Conservation (phyloP, 2,888 invertebrate species). For the Dascillus cervinus region DNA sequence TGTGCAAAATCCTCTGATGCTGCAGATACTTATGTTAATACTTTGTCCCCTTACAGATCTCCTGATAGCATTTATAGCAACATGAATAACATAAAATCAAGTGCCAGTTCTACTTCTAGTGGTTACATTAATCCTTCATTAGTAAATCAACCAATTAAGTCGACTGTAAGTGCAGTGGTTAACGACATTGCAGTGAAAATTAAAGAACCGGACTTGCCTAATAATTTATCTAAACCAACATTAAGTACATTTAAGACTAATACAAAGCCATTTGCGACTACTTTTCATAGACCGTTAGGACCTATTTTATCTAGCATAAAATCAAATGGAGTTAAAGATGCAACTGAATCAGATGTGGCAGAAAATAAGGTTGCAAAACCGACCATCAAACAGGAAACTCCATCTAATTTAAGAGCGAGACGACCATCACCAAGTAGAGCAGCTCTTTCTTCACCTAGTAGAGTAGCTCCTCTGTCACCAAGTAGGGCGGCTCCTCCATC, state of each 20-base stretch:
- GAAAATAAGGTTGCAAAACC: slow-evolving; percentile 13
- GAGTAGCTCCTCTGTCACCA: slow-evolving; percentile 19
- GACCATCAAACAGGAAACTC: slow-evolving; percentile 33
- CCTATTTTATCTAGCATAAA: slow-evolving; percentile 24
- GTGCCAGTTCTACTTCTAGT: slow-evolving; percentile 56
- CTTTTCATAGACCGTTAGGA: slow-evolving; percentile 24
- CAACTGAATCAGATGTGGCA: slow-evolving; percentile 12
- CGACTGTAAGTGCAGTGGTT: slow-evolving; percentile 16
- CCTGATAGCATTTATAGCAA: slow-evolving; percentile 59
- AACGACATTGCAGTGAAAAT: slow-evolving; percentile 10
- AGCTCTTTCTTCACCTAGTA: slow-evolving; percentile 17
- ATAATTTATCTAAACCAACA: slow-evolving; percentile 18
- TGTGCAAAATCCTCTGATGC: slow-evolving; percentile 27
- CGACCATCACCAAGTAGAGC: slow-evolving; percentile 34
- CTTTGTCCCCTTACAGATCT: slow-evolving; percentile 49
- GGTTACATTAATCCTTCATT: slow-evolving; percentile 68
- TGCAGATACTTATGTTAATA: slow-evolving; percentile 53
- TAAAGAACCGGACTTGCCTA: too few species aligned
- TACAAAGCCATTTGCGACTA: slow-evolving; percentile 17
- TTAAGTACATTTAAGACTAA: slow-evolving; percentile 30
- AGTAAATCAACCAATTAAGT: slow-evolving; percentile 54
- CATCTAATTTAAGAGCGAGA: slow-evolving; percentile 45
- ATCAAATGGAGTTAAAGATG: slow-evolving; percentile 11
- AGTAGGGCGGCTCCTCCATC: slow-evolving; percentile 39
- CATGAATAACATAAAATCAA: slow-evolving; percentile 52